Evolutionary conservation across 2,113 vertebrate genomes (phyloP).

Genomic region (Ptilorrhoa leucosticta): DNA sequence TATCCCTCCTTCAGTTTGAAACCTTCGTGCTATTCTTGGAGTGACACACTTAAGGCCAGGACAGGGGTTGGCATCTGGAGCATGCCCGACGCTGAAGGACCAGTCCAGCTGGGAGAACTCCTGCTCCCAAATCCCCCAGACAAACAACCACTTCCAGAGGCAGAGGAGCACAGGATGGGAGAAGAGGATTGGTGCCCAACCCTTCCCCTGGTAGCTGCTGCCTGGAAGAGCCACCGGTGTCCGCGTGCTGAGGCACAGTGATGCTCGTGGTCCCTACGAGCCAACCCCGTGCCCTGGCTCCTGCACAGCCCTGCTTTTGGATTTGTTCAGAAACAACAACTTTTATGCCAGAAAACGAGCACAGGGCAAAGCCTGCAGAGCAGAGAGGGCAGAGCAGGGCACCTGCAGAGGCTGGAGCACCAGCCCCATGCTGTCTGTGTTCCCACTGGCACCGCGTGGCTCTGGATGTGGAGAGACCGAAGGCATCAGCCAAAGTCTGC

Average conservation of each 20-base stretch:
- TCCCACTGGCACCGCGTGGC: rapidly evolving
- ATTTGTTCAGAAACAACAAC: neutral
- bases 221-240: rapidly evolving
- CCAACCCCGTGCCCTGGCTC: neutral
- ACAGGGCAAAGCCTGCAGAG: neutral
- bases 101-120: neutral
- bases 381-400: neutral
- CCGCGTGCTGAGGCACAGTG: neutral
- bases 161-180: neutral
- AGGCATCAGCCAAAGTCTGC: neutral
- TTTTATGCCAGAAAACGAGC: neutral
- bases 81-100: rapidly evolving
- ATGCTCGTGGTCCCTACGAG: rapidly evolving
- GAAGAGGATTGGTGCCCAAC: neutral
- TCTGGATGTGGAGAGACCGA: neutral
- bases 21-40: conserved; percentile 38
- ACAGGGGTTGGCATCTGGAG: neutral
- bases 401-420: neutral
- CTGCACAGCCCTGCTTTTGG: rapidly evolving
- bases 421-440: rapidly evolving
- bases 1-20: conserved; percentile 12
- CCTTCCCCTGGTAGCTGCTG: neutral
- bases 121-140: neutral
- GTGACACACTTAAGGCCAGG: conserved; percentile 56
- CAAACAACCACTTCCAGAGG: neutral